phyloP scores from a whole-genome alignment of 2,888 invertebrate genomes.

The Glyphotaelius pellucidus region DNA sequence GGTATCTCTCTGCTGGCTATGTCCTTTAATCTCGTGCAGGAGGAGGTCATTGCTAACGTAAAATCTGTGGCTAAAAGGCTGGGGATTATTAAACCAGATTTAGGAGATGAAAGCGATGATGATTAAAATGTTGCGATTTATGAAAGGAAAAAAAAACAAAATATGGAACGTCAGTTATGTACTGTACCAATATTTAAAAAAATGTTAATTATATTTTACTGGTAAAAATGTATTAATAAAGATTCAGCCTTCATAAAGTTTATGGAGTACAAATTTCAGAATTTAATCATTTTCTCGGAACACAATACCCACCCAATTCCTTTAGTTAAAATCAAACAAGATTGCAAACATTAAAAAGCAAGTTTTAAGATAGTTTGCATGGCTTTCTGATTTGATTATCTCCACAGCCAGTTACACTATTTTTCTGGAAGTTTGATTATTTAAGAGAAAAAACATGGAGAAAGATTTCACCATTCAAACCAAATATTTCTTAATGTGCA shows the following conservation, averaged over 20 bases:
- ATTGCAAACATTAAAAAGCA: not conserved
- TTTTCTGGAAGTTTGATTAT: not conserved
- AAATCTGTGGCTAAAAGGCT: constrained; percentile 90
- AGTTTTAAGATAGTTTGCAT: not conserved
- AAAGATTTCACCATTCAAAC: too few species aligned
- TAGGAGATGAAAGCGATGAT: constrained; percentile 79
- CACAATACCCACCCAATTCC: too few species aligned
- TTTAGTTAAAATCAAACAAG: not conserved
- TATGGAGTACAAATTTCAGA: too few species aligned
- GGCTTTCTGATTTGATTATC: not conserved
- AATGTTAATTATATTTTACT: too few species aligned
- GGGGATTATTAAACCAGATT: constrained; percentile 90
- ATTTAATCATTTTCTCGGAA: too few species aligned
- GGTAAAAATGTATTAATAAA: too few species aligned
- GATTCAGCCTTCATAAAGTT: too few species aligned
- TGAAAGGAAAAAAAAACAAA: not conserved
- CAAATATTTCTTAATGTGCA: too few species aligned
- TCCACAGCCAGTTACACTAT: not conserved
- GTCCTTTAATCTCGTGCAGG: constrained; percentile 97
- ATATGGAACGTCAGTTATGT: too few species aligned
- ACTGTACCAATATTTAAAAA: too few species aligned
- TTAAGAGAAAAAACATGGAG: too few species aligned
- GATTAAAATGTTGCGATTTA: constrained; percentile 67
- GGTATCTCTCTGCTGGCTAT: constrained; percentile 96
- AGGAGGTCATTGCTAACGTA: constrained; percentile 93